These are phyloP conservation scores for Lordiphosa stackelbergi DNA, from an alignment of 1,140 invertebrate species.

Conservation along the genomic window DNA sequence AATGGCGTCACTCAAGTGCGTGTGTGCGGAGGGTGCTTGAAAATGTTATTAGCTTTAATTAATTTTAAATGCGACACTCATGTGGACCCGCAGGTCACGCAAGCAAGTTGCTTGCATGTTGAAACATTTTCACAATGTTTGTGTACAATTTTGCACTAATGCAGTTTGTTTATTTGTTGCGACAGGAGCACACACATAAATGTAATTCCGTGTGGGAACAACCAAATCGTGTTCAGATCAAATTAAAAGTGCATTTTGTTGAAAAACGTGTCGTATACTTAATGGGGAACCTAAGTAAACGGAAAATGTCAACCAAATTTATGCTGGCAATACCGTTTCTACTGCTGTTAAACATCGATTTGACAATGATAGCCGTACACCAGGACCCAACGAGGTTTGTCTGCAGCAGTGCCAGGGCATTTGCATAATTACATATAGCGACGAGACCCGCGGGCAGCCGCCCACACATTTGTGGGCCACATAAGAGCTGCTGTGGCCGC, in stretches of 20 bases:
- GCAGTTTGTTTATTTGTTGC: constrained; percentile 19
- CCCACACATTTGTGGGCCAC: background rate
- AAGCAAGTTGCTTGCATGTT: constrained; percentile 14
- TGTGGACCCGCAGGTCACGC: constrained; percentile 25
- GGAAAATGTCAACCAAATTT: background rate
- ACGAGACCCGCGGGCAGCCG: background rate
- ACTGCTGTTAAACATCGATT: constrained; percentile 49
- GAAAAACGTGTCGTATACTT: constrained; percentile 44
- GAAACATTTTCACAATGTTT: constrained; percentile 6
- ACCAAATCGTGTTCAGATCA: constrained; percentile 29
- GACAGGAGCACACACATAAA: constrained; percentile 2
- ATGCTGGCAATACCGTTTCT: background rate
- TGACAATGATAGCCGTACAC: constrained; percentile 50
- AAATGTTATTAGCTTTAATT: constrained; percentile 65
- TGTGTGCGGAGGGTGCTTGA: constrained; percentile 28
- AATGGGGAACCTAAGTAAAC: constrained; percentile 45
- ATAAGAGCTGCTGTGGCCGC: constrained; percentile 11
- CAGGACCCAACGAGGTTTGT: constrained; percentile 38
- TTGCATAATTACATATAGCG: constrained; percentile 59
- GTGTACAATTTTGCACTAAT: constrained; percentile 27
- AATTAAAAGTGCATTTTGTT: constrained; percentile 54
- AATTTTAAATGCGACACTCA: constrained; percentile 47
- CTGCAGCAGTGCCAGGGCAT: constrained; percentile 34
- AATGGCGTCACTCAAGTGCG: constrained; percentile 36
- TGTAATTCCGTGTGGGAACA: constrained; percentile 13